Base-by-base conservation (phyloP, 2,888 invertebrate species). In the Linnaemya tessellans region DNA sequence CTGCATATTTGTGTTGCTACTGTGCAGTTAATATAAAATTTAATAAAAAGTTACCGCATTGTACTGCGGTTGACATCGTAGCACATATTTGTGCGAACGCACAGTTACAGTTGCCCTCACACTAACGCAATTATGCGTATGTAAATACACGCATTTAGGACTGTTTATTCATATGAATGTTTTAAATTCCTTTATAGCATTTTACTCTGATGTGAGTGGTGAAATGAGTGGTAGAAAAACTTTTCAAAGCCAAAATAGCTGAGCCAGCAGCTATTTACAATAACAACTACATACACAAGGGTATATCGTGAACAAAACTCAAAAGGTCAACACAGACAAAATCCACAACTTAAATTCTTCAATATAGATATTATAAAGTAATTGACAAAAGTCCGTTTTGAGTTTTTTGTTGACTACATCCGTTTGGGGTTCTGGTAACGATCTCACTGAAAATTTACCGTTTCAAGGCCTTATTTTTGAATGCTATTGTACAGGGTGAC, bases 11-110 rank as follows among this genome's bases (percentile, higher is more conserved):
- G 41, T 43, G 60, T 22, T 75, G 49, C 60, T 71, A 46, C 73
- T 75, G 64, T 79, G 38, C 71, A 85, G 79, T 85, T 80, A 85
- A 82, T 82, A 80, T 80, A 77, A 74, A 82, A 85, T 85, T 85
- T 80, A 82, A 85, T 80, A 82, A 85, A 80, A 82, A 46, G 43
- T 58, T 71, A 73, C 81, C 74, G 79, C 81, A 85, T 81, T 81
- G 79, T 85, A 71, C 75, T 85, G 84, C 30, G 84, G 82, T 82
- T 80, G 79, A 75, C 71, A 80, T 79, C 60, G 43, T 74, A 56
- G 70, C 58, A 73, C 22, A 73, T 22, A 62, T 41, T 65, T 75
- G 51, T 35, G 25, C 25, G 18, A 30, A 11, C 15, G 22, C 51
- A 35, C 51, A 70, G 25, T 20, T 51, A 41, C 43, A 62, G 22